Evolutionary conservation across 2,113 vertebrate genomes (phyloP), one percentile per base, ranked within the genome.

Genomic region (Odontesthes bonariensis): DNA sequence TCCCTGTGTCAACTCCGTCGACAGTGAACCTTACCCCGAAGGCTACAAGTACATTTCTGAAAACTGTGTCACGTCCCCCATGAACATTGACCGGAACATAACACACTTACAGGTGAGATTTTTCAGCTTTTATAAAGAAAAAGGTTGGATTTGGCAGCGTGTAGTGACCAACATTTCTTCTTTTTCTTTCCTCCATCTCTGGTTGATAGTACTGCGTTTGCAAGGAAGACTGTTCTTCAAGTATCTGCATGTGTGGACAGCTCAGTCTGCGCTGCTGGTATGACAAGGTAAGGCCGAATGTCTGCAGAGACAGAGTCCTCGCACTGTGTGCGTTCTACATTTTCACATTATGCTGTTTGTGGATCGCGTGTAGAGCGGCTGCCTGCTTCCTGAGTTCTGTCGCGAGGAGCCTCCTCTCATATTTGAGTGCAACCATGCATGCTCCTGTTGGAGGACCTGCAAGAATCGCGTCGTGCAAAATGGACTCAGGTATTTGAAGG

Each of bases 251-350:
- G 98, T 99, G 98, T 62, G 97, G 97, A 62, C 98, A 99, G 61
- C 96, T 99, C 82, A 99, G 98, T 81, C 94, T 99, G 93, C 96
- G 98, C 86, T 98, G 97, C 91, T 99, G 98, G 98, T 99, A 98
- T 8, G 96, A 96, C 75, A 95, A 96, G 97, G 98, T 99, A 88
- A 95, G 95, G 3, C 42, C 1, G 17, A 11, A n/a, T 14, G 6
- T 23, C 13, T 54, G 19, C 7, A 42, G 11, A 6, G 14, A 46
- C 13, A 17, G 13, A 40, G 11, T 38, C 12, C 6, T 1, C 8
- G 0, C 16, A 38, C 9, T 35, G 3, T 61, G 7, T 16, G n/a
- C 16, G 16, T 49, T n/a, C 4, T 13, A 49, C 17, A 7, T 49
- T 6, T 6, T 19, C 46, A 38, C 35, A 38, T 10, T 38, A 2